Evolutionary conservation across 2,888 invertebrate genomes (phyloP), one percentile per base, ranked within the genome.

Genomic region (Gymnosoma rotundatum): DNA sequence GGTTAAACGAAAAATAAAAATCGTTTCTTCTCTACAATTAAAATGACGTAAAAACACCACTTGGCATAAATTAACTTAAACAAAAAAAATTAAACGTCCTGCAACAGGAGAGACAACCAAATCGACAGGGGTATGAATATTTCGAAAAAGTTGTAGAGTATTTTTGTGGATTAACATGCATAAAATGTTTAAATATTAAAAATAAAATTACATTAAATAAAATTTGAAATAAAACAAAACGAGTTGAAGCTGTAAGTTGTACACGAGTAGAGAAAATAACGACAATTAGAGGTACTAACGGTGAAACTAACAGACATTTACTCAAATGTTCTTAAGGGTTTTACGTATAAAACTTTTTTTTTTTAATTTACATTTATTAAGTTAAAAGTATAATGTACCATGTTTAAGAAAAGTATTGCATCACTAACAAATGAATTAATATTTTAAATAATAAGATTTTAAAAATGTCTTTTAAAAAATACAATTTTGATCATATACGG

Each of bases 141-240:
- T 79, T 32, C 73, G 61, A n/a, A 54, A 61, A 32, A 32, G 32
- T 32, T 6, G 32, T 8, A 5, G 32, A 64, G 63, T 50, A 69
- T 56, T 16, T 81, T 76, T 21, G 63, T 60, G 85, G 88, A 88
- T 89, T 89, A 90, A 88, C 90, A 89, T 90, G 90, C 89, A 90
- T 89, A 89, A 89, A 90, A 90, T 89, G 89, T 89, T 89, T 87
- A 89, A 89, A 89, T 87, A 88, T 88, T 88, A 87, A 87, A 56
- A 78, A 58, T 32, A 66, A 79, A 73, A 42, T 54, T 73, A 66
- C 64, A 73, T 52, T 66, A 60, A 73, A 66, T n/a, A 48, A 70
- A 76, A 67, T 60, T 64, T 79, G 18, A 58, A 66, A 70, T 69
- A 72, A 64, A 75, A 18, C 18, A 81, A 48, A 69, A 63, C 58